Percentiles rank a stretch among this genome's conserved stretches.
Evolutionary conservation across 2,797 vertebrate species (phyloP).

Genomic region (Danio aesculapii): DNA sequence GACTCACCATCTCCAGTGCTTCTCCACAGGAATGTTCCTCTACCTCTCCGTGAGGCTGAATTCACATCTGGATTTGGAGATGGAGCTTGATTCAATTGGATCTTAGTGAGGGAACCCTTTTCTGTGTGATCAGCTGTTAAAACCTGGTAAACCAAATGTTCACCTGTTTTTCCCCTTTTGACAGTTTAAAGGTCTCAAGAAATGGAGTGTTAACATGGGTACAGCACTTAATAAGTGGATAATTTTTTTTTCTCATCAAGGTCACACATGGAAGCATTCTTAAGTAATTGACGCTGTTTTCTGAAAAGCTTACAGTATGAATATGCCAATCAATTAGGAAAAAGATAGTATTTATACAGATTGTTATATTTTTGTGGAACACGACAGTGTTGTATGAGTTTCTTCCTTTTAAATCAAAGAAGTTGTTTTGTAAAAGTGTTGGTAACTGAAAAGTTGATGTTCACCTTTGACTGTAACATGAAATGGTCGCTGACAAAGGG

Average conservation of each 20-base stretch:
- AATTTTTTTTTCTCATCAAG: slow-evolving; percentile 23
- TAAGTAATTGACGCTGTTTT: slow-evolving; percentile 21
- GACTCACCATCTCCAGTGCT: slow-evolving; percentile 66
- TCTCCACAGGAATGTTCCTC: slow-evolving; percentile 66
- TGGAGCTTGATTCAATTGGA: slow-evolving; percentile 45
- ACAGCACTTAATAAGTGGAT: slow-evolving; percentile 30
- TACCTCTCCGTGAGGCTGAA: slow-evolving; percentile 63
- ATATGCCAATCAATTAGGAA: slow-evolving; percentile 41
- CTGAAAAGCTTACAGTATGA: slow-evolving; percentile 16
- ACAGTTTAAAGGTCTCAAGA: slow-evolving; percentile 1
- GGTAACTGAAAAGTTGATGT: too few species aligned
- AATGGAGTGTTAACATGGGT: slow-evolving; percentile 19
- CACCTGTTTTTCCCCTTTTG: slow-evolving; percentile 32
- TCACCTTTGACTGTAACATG: too few species aligned
- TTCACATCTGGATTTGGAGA: slow-evolving; percentile 63
- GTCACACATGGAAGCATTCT: slow-evolving; percentile 22
- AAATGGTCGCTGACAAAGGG: too few species aligned
- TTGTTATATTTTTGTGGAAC: neutral
- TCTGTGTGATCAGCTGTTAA: slow-evolving; percentile 36
- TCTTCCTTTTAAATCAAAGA: neutral
- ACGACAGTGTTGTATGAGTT: too few species aligned
- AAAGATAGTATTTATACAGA: neutral
- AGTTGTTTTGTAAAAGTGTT: neutral
- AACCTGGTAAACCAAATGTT: slow-evolving; percentile 10
- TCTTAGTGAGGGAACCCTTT: slow-evolving; percentile 34